These are phyloP conservation scores for Tigriopus californicus DNA, from an alignment of 2,888 invertebrate species.

Conservation along the genomic window DNA sequence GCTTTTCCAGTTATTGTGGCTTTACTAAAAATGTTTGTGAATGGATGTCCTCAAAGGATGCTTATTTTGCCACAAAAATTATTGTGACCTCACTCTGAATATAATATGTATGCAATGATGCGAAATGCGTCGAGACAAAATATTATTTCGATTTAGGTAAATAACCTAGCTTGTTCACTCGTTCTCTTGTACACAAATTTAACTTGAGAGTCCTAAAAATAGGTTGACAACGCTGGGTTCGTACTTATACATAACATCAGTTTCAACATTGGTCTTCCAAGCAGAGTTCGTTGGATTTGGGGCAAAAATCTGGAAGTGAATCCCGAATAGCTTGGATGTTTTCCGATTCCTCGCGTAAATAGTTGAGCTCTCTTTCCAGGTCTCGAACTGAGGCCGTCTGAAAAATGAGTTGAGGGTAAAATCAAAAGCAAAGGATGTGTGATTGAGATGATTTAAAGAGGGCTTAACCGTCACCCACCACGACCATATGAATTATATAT, in stretches of 20 bases:
- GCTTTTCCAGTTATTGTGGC: no score
- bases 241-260: not conserved
- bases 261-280: conserved; percentile 13
- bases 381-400: conserved; percentile 9
- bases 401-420: not conserved
- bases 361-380: conserved; percentile 3
- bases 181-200: no score
- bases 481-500: not conserved
- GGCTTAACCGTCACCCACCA: not conserved
- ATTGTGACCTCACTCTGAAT: no score
- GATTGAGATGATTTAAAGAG: not conserved
- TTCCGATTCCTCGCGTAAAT: conserved; percentile 47
- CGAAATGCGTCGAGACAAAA: no score
- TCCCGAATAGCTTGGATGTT: conserved; percentile 61
- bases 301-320: conserved; percentile 42
- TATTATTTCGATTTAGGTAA: no score
- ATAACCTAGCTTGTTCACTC: no score
- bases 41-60: no score
- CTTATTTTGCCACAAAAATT: no score
- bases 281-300: conserved; percentile 4
- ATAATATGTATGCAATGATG: no score
- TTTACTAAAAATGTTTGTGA: no score
- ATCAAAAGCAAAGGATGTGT: not conserved
- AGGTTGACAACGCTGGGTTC: not conserved
- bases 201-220: not conserved